Base-by-base conservation (phyloP, 2,888 invertebrate species). In the Boloria selene region DNA sequence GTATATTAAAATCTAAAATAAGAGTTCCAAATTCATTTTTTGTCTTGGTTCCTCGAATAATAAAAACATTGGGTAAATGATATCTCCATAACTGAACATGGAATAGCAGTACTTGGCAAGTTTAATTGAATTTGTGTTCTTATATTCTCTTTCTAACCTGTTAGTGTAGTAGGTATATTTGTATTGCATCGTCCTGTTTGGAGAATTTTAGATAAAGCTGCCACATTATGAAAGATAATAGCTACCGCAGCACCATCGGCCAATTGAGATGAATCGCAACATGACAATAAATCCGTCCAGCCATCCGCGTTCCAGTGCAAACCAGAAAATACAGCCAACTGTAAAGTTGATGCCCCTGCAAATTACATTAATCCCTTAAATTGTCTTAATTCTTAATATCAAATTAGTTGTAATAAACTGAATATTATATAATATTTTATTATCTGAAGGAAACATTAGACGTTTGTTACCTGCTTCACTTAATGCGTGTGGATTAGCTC, bases 161-260 rank as follows among this genome's bases (percentile, higher is more conserved):
- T 91, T 64, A 92, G 77, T 13, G 87, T 84, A 6, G 92, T 91
- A 31, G 92, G 88, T 68, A 91, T 81, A 69, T 88, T 86, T 42
- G 84, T 84, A 70, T 92, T 91, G 72, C 90, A 90, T 70, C 92
- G 79, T 59, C 90, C 88, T 44, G 92, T 91, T 68, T 80, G 79
- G 61, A 92, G 72, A 72, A 92, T 90, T 67, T 79, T 85, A 68
- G 78, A 79, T 22, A 90, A 78, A n/a, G 90, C 91, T 18, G 75
- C 64, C 55, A 77, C 75, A 70, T 90, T 90, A 51, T 84, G 82
- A 72, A 92, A 92, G 66, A 90, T 84, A 31, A 91, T 85, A 13
- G 91, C 91, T 17, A 92, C 89, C 38, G 90, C 92, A 45, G 90
- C 92, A 14, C 88, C 92, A 68, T 92, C 92, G 17, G 91, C 92